Evolutionary conservation across 2,797 vertebrate species (phyloP).

Genomic region (Pseudochirops corinnae): DNA sequence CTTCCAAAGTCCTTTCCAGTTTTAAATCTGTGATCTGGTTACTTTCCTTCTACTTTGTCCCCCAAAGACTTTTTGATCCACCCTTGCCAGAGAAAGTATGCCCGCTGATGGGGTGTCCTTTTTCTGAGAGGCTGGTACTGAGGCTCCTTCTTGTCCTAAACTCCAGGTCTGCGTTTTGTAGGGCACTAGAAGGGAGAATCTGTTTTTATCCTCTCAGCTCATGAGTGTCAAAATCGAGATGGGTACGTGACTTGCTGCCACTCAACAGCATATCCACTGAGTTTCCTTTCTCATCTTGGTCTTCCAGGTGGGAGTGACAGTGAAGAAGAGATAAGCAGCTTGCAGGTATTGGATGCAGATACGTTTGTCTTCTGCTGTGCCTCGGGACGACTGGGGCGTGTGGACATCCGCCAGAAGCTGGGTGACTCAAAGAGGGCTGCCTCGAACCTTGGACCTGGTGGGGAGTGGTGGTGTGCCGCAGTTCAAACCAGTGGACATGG

Average conservation of each 20-base stretch:
- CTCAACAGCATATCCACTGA: background rate
- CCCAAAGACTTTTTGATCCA: background rate
- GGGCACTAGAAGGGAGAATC: background rate
- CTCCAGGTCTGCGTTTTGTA: background rate
- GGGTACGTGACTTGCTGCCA: background rate
- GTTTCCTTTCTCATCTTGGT: background rate
- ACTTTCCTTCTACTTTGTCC: background rate
- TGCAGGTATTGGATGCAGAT: slow-evolving; percentile 86
- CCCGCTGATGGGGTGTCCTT: background rate
- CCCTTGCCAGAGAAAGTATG: background rate
- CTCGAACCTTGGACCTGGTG: background rate
- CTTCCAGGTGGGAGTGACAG: slow-evolving; percentile 31
- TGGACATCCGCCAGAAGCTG: slow-evolving; percentile 85
- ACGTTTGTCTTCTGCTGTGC: slow-evolving; percentile 86
- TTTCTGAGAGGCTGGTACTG: background rate
- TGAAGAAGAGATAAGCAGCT: slow-evolving; percentile 84
- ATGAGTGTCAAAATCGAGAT: background rate
- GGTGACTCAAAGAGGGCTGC: slow-evolving; percentile 28
- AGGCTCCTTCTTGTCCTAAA: background rate
- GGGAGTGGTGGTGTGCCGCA: slow-evolving; percentile 72
- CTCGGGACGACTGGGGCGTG: slow-evolving; percentile 86
- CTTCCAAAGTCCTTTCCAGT: background rate
- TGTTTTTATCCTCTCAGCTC: background rate
- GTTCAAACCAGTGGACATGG: slow-evolving; percentile 21
- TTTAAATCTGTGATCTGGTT: background rate